These are phyloP conservation scores for Myotis daubentonii DNA, from an alignment of 2,797 vertebrate genomes.

Conservation along the genomic window DNA sequence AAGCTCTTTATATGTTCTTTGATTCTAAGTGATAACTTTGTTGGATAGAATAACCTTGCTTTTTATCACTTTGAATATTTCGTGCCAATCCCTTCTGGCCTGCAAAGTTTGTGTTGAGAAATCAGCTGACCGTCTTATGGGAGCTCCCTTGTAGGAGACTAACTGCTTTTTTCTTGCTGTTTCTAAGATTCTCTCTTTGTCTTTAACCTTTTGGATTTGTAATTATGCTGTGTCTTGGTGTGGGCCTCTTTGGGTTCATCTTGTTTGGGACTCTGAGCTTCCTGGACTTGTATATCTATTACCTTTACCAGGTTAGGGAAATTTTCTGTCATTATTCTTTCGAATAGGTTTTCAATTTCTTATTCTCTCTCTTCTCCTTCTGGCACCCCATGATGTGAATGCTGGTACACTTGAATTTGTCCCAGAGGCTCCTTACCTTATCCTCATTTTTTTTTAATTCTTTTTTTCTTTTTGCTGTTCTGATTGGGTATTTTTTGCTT, in stretches of 20 bases:
- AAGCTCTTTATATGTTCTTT: not conserved
- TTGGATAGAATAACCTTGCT: not conserved
- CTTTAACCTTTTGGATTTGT: not conserved
- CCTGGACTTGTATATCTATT: not conserved
- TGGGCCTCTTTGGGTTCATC: not conserved
- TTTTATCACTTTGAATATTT: not conserved
- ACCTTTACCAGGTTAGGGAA: not conserved
- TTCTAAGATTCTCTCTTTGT: not conserved
- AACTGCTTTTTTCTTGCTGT: not conserved
- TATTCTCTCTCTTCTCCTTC: not conserved
- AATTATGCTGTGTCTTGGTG: not conserved
- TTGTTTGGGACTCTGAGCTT: not conserved
- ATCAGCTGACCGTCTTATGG: not conserved
- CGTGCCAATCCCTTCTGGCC: not conserved
- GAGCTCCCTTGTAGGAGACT: not conserved
- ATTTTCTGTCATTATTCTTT: not conserved
- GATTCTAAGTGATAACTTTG: not conserved
- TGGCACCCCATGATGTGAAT: not conserved
- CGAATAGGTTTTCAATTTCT: not conserved
- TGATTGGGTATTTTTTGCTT: not conserved
- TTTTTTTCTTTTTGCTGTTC: not conserved
- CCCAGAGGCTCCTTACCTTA: not conserved
- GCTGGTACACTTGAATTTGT: not conserved
- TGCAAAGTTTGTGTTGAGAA: not conserved
- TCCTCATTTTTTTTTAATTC: not conserved